Evolutionary conservation across 2,888 invertebrate genomes (phyloP).

Genomic region (Drosophila phalerata): DNA sequence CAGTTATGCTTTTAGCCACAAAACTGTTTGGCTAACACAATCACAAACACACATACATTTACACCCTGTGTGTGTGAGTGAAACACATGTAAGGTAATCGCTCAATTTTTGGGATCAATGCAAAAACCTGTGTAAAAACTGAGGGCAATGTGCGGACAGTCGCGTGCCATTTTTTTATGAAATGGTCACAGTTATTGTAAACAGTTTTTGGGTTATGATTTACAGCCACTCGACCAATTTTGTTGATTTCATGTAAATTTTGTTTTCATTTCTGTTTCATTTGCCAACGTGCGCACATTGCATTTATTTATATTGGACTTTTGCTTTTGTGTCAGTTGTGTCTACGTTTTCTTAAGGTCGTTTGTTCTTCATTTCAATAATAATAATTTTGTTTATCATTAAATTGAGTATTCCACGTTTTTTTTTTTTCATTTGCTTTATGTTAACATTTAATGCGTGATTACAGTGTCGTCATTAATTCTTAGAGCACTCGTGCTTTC

Average conservation of each 20-base stretch:
- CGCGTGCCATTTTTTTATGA: conserved; percentile 54
- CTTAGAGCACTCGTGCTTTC: conserved; percentile 33
- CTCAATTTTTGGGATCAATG: conserved; percentile 5
- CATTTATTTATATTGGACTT: conserved; percentile 10
- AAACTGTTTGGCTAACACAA: not conserved
- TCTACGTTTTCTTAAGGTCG: not conserved
- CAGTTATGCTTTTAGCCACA: conserved; percentile 5
- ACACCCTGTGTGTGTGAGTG: not conserved
- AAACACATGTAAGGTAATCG: conserved; percentile 22
- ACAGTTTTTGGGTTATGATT: conserved; percentile 33
- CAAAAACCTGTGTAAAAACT: conserved; percentile 24
- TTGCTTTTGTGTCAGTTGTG: conserved; percentile 1
- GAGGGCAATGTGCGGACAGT: conserved; percentile 30
- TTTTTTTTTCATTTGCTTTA: conserved; percentile 15
- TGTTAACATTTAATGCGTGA: conserved; percentile 4
- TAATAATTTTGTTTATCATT: not conserved
- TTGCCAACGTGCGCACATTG: not conserved
- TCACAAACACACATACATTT: not conserved
- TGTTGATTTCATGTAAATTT: not conserved
- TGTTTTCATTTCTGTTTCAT: not conserved
- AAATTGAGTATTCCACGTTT: conserved; percentile 7
- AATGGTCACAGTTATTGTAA: conserved; percentile 18
- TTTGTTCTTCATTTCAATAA: not conserved
- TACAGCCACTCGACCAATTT: conserved; percentile 1
- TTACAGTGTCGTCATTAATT: conserved; percentile 13